A percentile compares a stretch with the other conserved stretches of the same genome.
Conservation (phyloP, 2,797 vertebrate genomes). For the Pogoniulus pusillus region DNA sequence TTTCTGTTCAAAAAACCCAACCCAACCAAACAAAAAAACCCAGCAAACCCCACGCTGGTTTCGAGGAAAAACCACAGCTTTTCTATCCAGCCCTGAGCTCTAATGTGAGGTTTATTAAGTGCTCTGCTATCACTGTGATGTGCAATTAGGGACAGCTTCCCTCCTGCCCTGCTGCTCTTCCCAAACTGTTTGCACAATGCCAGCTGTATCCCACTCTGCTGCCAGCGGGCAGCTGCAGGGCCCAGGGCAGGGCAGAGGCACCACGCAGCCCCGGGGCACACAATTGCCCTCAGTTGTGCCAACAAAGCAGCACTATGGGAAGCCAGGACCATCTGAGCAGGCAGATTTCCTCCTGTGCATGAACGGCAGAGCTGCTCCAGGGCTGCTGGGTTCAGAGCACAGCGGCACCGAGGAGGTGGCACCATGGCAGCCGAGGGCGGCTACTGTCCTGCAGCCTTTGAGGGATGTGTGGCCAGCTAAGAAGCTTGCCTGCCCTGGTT, state of each 20-base stretch:
- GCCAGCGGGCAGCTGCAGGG: neutral
- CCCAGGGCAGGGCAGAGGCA: neutral
- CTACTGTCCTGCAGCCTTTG: no score
- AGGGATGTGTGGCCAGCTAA: fast-evolving
- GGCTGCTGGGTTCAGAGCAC: fast-evolving
- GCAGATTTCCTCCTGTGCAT: neutral
- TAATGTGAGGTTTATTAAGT: fast-evolving
- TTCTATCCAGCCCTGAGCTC: conserved; percentile 4
- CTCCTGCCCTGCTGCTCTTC: neutral
- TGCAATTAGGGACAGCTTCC: neutral
- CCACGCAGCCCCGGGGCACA: neutral
- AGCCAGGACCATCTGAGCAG: neutral
- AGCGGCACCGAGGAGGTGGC: neutral
- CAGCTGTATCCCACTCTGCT: neutral
- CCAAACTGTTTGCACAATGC: neutral
- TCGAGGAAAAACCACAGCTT: conserved; percentile 42
- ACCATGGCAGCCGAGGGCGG: fast-evolving
- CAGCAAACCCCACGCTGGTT: neutral
- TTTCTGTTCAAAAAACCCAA: neutral
- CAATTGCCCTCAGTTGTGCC: conserved; percentile 34
- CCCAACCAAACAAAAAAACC: neutral
- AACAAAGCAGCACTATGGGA: neutral
- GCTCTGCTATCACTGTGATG: fast-evolving
- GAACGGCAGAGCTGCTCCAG: fast-evolving
- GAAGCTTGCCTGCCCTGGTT: fast-evolving